Percentiles rank a stretch among this genome's conserved stretches.
phyloP scores from a whole-genome alignment of 2,113 vertebrate species.

The Cyprinodon tularosa region DNA sequence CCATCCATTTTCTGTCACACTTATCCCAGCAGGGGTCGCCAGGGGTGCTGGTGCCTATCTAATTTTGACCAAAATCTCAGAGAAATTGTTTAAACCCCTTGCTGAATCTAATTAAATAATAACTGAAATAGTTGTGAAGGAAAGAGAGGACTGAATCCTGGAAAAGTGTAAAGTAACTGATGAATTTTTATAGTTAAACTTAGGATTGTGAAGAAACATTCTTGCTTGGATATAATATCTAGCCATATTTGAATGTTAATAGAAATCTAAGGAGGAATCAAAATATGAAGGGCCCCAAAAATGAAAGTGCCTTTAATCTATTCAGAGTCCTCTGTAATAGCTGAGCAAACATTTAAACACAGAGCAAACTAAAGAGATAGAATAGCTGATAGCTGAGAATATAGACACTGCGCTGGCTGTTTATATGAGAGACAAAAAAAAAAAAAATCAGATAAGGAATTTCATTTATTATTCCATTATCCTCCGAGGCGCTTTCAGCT shows the following conservation, averaged over 20 bases:
- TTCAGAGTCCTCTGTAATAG: slow-evolving; percentile 13
- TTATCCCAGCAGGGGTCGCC: too few species aligned
- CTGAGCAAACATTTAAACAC: slow-evolving; percentile 7
- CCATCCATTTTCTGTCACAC: too few species aligned
- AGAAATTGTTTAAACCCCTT: neutral
- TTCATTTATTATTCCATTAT: slow-evolving; percentile 10
- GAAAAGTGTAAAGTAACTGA: neutral
- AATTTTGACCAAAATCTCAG: neutral
- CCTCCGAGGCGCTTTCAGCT: neutral
- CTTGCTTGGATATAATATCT: neutral
- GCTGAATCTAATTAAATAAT: neutral
- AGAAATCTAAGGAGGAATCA: neutral
- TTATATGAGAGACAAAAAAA: neutral
- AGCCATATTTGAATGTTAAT: neutral
- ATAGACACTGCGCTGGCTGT: neutral
- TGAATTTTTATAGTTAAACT: neutral
- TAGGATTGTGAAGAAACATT: neutral
- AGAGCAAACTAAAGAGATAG: slow-evolving; percentile 6
- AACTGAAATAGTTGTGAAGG: neutral
- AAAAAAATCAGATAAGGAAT: neutral
- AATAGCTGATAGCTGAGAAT: slow-evolving; percentile 7
- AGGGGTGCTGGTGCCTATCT: too few species aligned
- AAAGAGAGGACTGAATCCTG: neutral
- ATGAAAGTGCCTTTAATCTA: slow-evolving; percentile 11
- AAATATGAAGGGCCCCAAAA: neutral